Evolutionary conservation across 2,797 vertebrate species (phyloP).

Genomic region (Sphaeramia orbicularis): DNA sequence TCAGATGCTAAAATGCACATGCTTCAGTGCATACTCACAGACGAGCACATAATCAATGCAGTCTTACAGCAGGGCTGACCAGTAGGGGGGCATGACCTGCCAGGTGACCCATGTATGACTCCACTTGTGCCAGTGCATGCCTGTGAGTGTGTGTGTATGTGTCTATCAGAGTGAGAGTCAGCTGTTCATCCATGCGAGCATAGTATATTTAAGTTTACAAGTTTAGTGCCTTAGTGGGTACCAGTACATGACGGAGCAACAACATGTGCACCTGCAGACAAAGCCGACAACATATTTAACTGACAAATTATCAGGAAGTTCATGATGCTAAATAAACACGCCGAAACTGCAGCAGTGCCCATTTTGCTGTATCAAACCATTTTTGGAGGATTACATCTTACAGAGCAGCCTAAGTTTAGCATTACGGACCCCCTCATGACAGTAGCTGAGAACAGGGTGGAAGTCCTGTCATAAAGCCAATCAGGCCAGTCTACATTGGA

Average conservation of each 20-base stretch:
- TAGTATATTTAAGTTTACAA: conserved; percentile 69
- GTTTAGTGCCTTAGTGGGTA: conserved; percentile 33
- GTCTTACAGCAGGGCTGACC: conserved; percentile 75
- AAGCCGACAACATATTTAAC: neutral
- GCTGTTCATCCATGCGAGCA: conserved; percentile 69
- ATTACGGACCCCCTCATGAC: conserved; percentile 65
- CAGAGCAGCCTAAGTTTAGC: conserved; percentile 65
- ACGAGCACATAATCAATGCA: conserved; percentile 79
- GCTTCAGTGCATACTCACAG: conserved; percentile 72
- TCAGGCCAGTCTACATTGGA: conserved; percentile 76
- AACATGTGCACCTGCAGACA: conserved; percentile 12
- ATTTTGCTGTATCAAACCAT: neutral
- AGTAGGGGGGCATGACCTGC: conserved; percentile 80
- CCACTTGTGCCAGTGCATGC: conserved; percentile 69
- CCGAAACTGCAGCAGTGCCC: neutral
- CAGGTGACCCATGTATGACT: conserved; percentile 83
- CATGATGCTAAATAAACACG: too few relatives aligned
- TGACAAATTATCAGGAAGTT: too few relatives aligned
- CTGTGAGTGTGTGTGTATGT: conserved; percentile 56
- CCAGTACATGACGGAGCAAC: conserved; percentile 34
- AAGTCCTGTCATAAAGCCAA: conserved; percentile 88
- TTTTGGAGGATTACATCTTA: conserved; percentile 42
- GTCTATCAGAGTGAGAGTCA: conserved; percentile 72
- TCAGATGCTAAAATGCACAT: conserved; percentile 60
- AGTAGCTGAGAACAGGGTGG: conserved; percentile 75